Evolutionary conservation across 2,797 vertebrate species (phyloP), one percentile per base, ranked within the genome.

Genomic region (Eleutherodactylus coqui): DNA sequence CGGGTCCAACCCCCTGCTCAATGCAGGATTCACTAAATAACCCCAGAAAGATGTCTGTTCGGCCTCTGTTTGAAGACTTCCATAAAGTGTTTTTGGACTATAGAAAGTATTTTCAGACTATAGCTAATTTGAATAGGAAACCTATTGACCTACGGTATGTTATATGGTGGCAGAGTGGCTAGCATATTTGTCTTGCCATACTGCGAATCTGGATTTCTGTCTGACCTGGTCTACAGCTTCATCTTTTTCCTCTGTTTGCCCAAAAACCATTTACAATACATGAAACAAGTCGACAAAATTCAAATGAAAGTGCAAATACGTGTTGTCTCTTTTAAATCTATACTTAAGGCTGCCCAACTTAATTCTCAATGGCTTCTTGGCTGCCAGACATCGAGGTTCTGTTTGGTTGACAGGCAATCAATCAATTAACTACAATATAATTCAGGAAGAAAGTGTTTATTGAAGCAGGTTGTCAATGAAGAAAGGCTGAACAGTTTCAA

Each of bases 361-460:
- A 69, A 70, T 72, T 82, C 21, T 29, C 34, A 38, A 45, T 5
- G 67, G 21, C 47, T n/a, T 41, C 47, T 82, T 82, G 64, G 80
- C 64, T 41, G 80, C 67, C 67, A 53, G 14, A 41, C 64, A 72
- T 72, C 47, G n/a, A 72, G 64, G 24, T 55, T 70, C 47, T 78
- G 49, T 82, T 82, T 53, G 72, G 47, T 41, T 82, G 80, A 82
- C 67, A 72, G 47, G 47, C 80, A 55, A 82, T 72, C 64, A 82
- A 82, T 82, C 67, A 82, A 82, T 82, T 82, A 82, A 82, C 80
- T 72, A 29, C 13, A 17, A 27, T 55, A 70, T 70, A 53, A 82
- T 82, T 82, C 49, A 51, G 21, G 34, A 82, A 72, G 80, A 72
- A 82, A 53, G 80, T 82, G 80, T 82, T 70, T 72, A 82, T 82